These are phyloP conservation scores for Peromyscus californicus DNA, from an alignment of 2,113 vertebrate genomes.

Conservation along the genomic window DNA sequence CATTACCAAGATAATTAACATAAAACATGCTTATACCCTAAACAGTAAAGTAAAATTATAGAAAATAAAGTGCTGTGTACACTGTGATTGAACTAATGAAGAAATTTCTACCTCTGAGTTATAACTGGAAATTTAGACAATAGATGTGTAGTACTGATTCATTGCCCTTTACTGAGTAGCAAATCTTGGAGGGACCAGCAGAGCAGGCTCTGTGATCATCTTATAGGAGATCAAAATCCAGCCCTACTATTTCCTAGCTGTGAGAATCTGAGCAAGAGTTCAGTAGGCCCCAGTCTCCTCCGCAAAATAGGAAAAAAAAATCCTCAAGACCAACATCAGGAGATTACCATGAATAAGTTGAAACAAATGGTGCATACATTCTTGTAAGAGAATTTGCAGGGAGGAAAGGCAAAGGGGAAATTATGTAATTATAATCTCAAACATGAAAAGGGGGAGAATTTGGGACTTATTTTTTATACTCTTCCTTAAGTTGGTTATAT, in stretches of 20 bases:
- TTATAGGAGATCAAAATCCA: not conserved
- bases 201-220: not conserved
- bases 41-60: slow-evolving; percentile 2
- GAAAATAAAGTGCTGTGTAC: not conserved
- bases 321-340: not conserved
- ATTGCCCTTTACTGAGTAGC: not conserved
- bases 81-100: not conserved
- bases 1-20: not conserved
- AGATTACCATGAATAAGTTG: not conserved
- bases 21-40: not conserved
- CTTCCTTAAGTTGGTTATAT: not conserved
- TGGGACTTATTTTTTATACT: not conserved
- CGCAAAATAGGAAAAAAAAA: not conserved
- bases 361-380: not conserved
- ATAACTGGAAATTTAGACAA: not conserved
- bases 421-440: not conserved
- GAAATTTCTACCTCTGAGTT: not conserved
- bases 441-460: not conserved
- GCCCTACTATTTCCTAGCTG: not conserved
- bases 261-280: not conserved
- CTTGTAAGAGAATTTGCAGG: not conserved
- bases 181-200: not conserved
- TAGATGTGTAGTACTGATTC: not conserved
- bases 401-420: not conserved
- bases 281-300: not conserved